A percentile compares a stretch with the other conserved stretches of the same genome.
phyloP scores from a whole-genome alignment of 2,888 invertebrate species.

The Perithous albicinctus region DNA sequence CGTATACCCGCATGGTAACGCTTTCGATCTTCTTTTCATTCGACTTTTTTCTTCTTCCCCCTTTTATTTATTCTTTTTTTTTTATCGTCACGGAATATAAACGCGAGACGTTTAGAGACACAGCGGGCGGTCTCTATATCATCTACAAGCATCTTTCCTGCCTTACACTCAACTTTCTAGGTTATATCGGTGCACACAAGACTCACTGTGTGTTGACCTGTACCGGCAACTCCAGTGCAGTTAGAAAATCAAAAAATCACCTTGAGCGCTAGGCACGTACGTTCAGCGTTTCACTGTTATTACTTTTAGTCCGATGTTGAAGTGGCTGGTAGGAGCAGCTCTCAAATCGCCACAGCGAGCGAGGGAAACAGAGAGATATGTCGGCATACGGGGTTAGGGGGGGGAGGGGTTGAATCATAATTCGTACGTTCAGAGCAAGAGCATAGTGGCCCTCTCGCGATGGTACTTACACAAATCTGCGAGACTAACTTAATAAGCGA shows the following conservation, averaged over 20 bases:
- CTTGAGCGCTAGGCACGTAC: conserved; percentile 80
- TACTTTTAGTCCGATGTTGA: conserved; percentile 76
- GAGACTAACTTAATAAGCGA: conserved; percentile 81
- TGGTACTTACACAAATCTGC: conserved; percentile 73
- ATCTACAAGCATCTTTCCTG: conserved; percentile 56
- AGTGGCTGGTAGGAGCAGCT: conserved; percentile 17
- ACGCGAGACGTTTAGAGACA: conserved; percentile 52
- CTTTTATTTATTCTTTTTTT: conserved; percentile 26
- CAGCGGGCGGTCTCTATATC: conserved; percentile 68
- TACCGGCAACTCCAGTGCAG: not conserved
- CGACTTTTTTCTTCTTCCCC: too few species aligned
- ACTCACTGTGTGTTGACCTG: too few species aligned
- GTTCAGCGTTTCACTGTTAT: conserved; percentile 80
- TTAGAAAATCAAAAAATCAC: conserved; percentile 61
- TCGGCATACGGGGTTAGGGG: conserved; percentile 40
- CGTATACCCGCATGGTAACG: conserved; percentile 4
- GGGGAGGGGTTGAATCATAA: too few species aligned
- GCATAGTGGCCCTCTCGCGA: conserved; percentile 47
- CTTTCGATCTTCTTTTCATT: conserved; percentile 35
- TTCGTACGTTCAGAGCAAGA: conserved; percentile 75
- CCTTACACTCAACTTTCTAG: conserved; percentile 13
- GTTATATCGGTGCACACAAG: conserved; percentile 7
- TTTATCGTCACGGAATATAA: conserved; percentile 54
- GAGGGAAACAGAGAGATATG: not conserved
- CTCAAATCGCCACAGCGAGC: conserved; percentile 15